Base-by-base conservation (phyloP, 2,888 invertebrate genomes). In the Idaea straminata region DNA sequence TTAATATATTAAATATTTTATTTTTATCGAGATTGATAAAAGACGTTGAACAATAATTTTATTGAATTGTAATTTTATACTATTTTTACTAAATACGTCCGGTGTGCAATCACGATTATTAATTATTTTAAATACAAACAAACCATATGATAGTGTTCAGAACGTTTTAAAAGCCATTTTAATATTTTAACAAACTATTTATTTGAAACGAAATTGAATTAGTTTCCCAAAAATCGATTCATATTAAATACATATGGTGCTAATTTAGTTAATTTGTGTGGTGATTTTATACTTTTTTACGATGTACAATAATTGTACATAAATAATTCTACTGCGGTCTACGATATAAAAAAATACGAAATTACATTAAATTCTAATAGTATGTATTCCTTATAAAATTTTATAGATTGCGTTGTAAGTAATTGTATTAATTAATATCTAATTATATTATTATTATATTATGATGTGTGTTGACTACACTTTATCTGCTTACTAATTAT, bases 161-260 rank as follows among this genome's bases (percentile, higher is more conserved):
- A 25, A 25, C 3, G 25, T 25, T 25, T 25, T 25, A 25, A 25
- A 25, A 25, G 25, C 25, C 25, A 25, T 25, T 25, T 25, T 25
- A 25, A 2, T 66, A 76, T 72, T 74, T 77, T 79, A 76, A 59
- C 74, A 75, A 69, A 69, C 69, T 67, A 60, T 62, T 66, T 72
- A 74, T 71, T 76, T 77, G 71, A 71, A 71, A 34, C 25, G 3
- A 3, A 25, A 25, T 25, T 25, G 25, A 25, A 25, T 25, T 25
- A 25, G 25, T 25, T 25, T 25, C 25, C 25, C 25, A 3, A 25
- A 25, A 25, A 25, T 25, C 25, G 25, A 25, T 3, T 25, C 25
- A 25, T 25, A 2, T 25, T 1, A 25, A 25, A 25, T 25, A 25
- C 25, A 25, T 25, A 25, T 25, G 25, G 25, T 25, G 25, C 25